phyloP scores from a whole-genome alignment of 2,113 vertebrate genomes.

The Sylvia atricapilla region DNA sequence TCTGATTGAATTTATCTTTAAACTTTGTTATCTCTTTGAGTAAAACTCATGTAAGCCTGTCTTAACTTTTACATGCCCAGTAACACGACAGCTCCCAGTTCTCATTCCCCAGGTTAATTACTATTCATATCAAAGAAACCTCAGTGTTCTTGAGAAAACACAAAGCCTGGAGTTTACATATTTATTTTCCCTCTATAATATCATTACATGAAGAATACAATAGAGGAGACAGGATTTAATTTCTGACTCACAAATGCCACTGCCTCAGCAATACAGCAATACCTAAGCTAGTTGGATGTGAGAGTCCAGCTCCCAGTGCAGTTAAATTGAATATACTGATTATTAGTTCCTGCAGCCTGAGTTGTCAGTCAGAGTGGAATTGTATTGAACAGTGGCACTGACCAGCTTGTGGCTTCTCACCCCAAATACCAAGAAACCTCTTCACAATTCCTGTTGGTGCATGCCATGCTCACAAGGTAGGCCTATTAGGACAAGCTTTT shows the following conservation, averaged over 20 bases:
- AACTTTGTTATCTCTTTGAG: neutral
- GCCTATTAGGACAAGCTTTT: neutral
- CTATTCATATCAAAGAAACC: neutral
- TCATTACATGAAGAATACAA: neutral
- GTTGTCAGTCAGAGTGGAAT: neutral
- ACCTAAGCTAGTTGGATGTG: neutral
- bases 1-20: neutral
- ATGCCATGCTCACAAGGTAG: neutral
- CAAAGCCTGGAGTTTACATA: neutral
- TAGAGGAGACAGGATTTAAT: slow-evolving; percentile 3
- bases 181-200: neutral
- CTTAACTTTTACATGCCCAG: neutral
- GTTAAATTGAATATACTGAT: neutral
- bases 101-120: slow-evolving; percentile 2
- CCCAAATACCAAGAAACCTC: neutral
- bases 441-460: neutral
- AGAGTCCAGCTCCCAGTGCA: neutral
- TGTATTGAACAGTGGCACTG: neutral
- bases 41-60: neutral
- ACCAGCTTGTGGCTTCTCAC: neutral
- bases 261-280: neutral
- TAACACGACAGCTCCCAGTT: neutral
- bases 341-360: neutral
- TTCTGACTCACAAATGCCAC: neutral
- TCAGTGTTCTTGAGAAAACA: neutral